Base-by-base conservation (phyloP, 2,888 invertebrate species). In the Pollenia griseotomentosa region DNA sequence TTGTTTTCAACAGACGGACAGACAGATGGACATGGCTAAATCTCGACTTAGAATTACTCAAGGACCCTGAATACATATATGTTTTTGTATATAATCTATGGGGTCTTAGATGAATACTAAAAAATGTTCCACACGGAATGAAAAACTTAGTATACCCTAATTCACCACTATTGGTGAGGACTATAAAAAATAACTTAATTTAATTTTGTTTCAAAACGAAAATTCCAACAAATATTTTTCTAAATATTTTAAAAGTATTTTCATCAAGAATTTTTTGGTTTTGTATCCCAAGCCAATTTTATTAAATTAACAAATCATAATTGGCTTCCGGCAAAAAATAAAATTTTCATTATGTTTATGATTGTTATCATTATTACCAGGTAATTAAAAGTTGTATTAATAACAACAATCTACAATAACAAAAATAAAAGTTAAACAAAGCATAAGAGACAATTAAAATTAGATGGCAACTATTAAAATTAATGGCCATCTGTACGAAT, bases 221-320 rank as follows among this genome's bases (percentile, higher is more conserved):
- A 33, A 33, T 23, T 23, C 23, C 23, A 23, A 23, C 23, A 23
- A 2, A 2, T 23, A n/a, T 55, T 55, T 55, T 12, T 10, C 1
- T 51, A 14, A 51, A 12, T 51, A 51, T 14, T 16, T 9, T 9
- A 16, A 8, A 55, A 19, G 6, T 19, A 55, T 33, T 33, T 33
- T 9, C 4, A 19, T 12, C 11, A 12, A 14, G 12, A 33, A 59
- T 33, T 33, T 14, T 3, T 59, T 63, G 0, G 40, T 57, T 23
- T 77, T 44, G 57, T 59, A 11, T 59, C 14, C 14, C 6, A 10
- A 44, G 78, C 73, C 80, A 79, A 79, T 73, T 80, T 74, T 66
- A 59, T 44, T 59, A 74, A 66, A 61, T 75, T 70, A 83, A 75
- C 44, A 70, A 61, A 73, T 75, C 68, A 61, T 68, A 61, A 61